Conservation (phyloP, 2,113 vertebrate genomes). For the Hirundichthys speculiger region DNA sequence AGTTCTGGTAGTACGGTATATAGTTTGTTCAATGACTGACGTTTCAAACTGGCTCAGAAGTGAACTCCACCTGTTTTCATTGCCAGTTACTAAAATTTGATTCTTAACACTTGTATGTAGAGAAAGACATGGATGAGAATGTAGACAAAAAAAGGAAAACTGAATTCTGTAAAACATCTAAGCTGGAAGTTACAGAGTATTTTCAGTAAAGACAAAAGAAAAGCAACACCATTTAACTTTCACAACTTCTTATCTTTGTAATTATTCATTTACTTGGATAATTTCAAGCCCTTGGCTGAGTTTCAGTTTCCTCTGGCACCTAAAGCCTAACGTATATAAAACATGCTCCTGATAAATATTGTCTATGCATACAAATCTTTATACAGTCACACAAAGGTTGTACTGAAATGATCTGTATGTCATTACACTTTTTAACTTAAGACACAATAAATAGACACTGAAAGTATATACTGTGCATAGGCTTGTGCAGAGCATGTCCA, state of each 20-base stretch:
- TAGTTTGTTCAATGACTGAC: too few relatives aligned
- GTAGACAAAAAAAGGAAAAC: background rate
- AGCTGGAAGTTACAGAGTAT: slow-evolving; percentile 3
- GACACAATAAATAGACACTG: slow-evolving; percentile 58
- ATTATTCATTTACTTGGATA: slow-evolving; percentile 35
- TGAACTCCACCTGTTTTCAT: too few relatives aligned
- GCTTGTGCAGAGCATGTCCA: slow-evolving; percentile 55
- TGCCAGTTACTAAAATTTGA: too few relatives aligned
- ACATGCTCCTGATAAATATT: slow-evolving; percentile 58
- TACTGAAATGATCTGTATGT: slow-evolving; percentile 14
- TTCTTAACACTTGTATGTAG: too few relatives aligned
- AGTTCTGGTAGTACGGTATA: background rate
- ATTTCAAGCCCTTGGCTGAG: slow-evolving; percentile 23
- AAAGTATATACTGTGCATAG: slow-evolving; percentile 54
- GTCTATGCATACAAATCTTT: slow-evolving; percentile 27
- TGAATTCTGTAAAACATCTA: background rate
- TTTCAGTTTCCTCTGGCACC: slow-evolving; percentile 26
- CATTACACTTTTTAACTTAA: slow-evolving; percentile 33
- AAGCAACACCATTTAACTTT: background rate
- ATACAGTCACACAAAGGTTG: slow-evolving; percentile 32
- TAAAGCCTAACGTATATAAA: slow-evolving; percentile 33
- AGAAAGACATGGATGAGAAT: too few relatives aligned
- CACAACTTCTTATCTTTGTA: background rate
- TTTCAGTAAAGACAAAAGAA: slow-evolving; percentile 10
- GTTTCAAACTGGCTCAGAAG: too few relatives aligned